These are phyloP conservation scores for Trachurus trachurus DNA, from an alignment of 2,797 vertebrate genomes.

Conservation along the genomic window DNA sequence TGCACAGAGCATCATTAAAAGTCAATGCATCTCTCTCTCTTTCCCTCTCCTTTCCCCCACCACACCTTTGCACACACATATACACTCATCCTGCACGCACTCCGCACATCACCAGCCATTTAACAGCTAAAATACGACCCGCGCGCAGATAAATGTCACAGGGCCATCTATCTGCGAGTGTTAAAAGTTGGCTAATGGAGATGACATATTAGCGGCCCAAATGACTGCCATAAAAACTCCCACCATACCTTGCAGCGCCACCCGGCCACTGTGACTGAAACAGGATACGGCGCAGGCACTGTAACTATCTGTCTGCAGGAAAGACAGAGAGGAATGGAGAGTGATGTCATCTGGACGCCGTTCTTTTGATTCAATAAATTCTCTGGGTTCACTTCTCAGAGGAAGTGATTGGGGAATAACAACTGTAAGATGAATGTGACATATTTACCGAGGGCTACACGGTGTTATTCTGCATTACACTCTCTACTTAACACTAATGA, in stretches of 20 bases:
- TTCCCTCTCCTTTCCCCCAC: conserved; percentile 18
- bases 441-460: conserved; percentile 41
- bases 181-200: conserved; percentile 84
- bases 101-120: conserved; percentile 69
- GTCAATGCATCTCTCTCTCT: conserved; percentile 67
- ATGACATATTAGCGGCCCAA: conserved; percentile 84
- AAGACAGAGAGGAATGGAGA: conserved; percentile 37
- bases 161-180: conserved; percentile 79
- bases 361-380: conserved; percentile 58
- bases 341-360: conserved; percentile 72
- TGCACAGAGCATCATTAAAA: conserved; percentile 78
- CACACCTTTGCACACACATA: conserved; percentile 33
- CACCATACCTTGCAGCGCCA: conserved; percentile 66
- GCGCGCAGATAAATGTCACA: conserved; percentile 82
- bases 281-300: conserved; percentile 52
- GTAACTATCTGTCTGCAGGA: conserved; percentile 49
- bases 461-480: conserved; percentile 32
- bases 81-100: conserved; percentile 60
- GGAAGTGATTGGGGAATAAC: conserved; percentile 26
- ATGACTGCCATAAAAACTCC: conserved; percentile 83
- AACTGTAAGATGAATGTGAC: conserved; percentile 35
- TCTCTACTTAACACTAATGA: conserved; percentile 34
- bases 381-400: conserved; percentile 19
- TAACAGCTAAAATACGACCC: conserved; percentile 80
- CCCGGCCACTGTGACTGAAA: conserved; percentile 66